These are phyloP conservation scores for Sphaeramia orbicularis DNA, from an alignment of 2,797 vertebrate species.

Conservation along the genomic window DNA sequence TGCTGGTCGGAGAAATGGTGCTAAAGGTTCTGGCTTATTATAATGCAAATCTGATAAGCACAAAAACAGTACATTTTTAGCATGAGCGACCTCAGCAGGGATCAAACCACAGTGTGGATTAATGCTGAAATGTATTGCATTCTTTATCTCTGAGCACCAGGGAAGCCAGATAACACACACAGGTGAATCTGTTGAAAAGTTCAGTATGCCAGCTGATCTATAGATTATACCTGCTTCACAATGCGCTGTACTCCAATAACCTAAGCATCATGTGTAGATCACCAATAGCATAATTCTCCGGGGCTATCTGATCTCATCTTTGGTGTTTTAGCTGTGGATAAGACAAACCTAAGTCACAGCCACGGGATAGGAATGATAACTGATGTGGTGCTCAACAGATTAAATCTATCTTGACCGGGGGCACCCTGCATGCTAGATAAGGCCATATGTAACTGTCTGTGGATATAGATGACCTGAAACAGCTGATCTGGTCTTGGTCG, in stretches of 20 bases:
- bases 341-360: slow-evolving; percentile 28
- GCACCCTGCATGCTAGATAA: slow-evolving; percentile 32
- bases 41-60: background rate
- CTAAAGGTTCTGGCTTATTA: background rate
- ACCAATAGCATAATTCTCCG: slow-evolving; percentile 14
- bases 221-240: slow-evolving; percentile 22
- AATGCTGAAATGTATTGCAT: background rate
- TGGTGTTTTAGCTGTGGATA: slow-evolving; percentile 33
- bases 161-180: slow-evolving; percentile 31
- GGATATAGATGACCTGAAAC: slow-evolving; percentile 10
- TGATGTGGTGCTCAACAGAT: slow-evolving; percentile 39
- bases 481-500: slow-evolving; percentile 17
- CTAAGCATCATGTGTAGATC: slow-evolving; percentile 35
- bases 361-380: slow-evolving; percentile 23
- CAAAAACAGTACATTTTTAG: background rate
- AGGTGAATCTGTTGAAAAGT: slow-evolving; percentile 24
- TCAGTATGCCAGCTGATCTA: slow-evolving; percentile 19
- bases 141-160: slow-evolving; percentile 35
- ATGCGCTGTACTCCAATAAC: slow-evolving; percentile 8
- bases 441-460: slow-evolving; percentile 41
- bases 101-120: slow-evolving; percentile 6
- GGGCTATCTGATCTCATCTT: slow-evolving; percentile 36
- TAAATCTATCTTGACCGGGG: slow-evolving; percentile 50
- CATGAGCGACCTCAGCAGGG: background rate
- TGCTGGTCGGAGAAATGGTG: no score